Evolutionary conservation across 2,113 vertebrate genomes (phyloP).

Genomic region (Anarhynchus alexandrinus): DNA sequence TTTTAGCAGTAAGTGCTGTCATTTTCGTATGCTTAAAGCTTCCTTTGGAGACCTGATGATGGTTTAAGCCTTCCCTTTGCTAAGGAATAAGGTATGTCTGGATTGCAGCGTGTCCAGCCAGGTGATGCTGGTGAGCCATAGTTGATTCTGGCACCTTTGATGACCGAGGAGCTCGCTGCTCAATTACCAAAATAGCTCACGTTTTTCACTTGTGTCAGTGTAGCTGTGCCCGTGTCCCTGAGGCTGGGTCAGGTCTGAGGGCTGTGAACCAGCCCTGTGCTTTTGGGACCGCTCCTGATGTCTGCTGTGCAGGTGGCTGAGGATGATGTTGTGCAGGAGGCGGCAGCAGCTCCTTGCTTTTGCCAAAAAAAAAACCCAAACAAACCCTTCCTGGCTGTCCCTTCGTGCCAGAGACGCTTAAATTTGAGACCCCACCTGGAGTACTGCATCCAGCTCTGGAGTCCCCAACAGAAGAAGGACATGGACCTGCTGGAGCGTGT

Average conservation of each 20-base stretch:
- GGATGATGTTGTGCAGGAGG: neutral
- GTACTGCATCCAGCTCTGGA: too few species aligned
- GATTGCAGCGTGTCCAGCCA: neutral
- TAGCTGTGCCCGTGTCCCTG: neutral
- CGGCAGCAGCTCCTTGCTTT: neutral
- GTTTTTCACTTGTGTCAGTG: neutral
- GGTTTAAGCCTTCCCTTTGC: neutral
- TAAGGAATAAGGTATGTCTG: neutral
- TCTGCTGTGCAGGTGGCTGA: neutral
- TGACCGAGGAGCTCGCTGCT: neutral
- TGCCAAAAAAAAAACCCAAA: neutral
- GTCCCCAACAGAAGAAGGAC: too few species aligned
- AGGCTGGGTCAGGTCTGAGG: neutral
- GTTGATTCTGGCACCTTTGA: neutral
- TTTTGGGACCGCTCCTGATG: neutral
- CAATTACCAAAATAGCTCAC: neutral
- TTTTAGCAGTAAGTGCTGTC: neutral
- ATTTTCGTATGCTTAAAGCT: neutral
- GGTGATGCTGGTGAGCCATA: neutral
- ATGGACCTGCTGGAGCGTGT: too few species aligned
- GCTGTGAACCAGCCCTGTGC: neutral
- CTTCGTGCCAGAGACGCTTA: rapidly evolving
- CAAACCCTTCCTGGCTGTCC: neutral
- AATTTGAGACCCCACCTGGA: too few species aligned
- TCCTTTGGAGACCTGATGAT: neutral